These are phyloP conservation scores for Tanaodytes sp. DNA, from an alignment of 2,888 invertebrate genomes.

Conservation along the genomic window DNA sequence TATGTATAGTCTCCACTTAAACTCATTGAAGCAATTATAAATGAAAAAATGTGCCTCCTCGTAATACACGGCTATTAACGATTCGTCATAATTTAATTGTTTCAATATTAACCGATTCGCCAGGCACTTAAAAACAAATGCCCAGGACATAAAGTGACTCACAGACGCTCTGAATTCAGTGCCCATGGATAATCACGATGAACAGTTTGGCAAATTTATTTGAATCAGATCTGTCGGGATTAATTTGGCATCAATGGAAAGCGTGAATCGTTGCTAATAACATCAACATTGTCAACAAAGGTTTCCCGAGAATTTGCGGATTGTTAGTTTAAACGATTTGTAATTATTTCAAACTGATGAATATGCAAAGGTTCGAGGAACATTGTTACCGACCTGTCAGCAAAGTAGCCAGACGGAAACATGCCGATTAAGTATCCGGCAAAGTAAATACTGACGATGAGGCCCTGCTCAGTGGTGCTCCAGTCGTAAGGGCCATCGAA, in stretches of 20 bases:
- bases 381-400: slow-evolving; percentile 64
- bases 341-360: slow-evolving; percentile 21
- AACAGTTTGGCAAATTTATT: slow-evolving; percentile 32
- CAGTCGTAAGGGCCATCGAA: slow-evolving; percentile 68
- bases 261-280: slow-evolving; percentile 23
- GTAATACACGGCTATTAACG: background rate
- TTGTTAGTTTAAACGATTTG: slow-evolving; percentile 10
- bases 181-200: slow-evolving; percentile 14
- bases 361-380: slow-evolving; percentile 10
- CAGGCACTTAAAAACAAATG: slow-evolving; percentile 11
- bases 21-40: slow-evolving; percentile 24
- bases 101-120: slow-evolving; percentile 12
- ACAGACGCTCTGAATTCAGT: too few species aligned
- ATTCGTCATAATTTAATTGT: slow-evolving; percentile 16
- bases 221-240: slow-evolving; percentile 22
- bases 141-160: too few species aligned
- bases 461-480: slow-evolving; percentile 64
- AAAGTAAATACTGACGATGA: slow-evolving; percentile 68
- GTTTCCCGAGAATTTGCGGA: slow-evolving; percentile 17
- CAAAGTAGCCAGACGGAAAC: slow-evolving; percentile 69
- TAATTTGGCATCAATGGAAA: slow-evolving; percentile 37
- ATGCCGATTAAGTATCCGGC: slow-evolving; percentile 69
- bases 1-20: slow-evolving; percentile 18
- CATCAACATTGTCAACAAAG: slow-evolving; percentile 31
- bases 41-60: slow-evolving; percentile 8